A percentile compares a stretch with the other conserved stretches of the same genome.
These are phyloP conservation scores for Anthopleura sola DNA, from an alignment of 64 coral and sea anemone genomes.

Conservation along the genomic window DNA sequence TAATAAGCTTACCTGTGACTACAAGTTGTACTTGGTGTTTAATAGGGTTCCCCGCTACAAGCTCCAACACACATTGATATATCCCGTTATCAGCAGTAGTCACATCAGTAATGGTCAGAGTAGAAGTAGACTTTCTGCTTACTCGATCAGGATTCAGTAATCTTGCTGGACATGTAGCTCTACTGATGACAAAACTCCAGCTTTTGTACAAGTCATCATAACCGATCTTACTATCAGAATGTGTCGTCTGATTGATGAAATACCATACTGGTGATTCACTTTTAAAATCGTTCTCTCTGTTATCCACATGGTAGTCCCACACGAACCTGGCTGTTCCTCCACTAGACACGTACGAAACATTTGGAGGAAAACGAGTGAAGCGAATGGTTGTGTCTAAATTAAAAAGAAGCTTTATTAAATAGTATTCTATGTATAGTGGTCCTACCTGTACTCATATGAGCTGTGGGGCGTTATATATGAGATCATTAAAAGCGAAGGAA, in stretches of 20 bases:
- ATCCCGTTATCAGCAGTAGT: too few species aligned
- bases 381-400: too few species aligned
- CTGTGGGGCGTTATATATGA: too few species aligned
- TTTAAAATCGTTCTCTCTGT: background rate
- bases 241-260: background rate
- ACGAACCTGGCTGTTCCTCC: slow-evolving; percentile 18
- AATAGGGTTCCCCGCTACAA: background rate
- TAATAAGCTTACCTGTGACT: background rate
- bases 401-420: too few species aligned
- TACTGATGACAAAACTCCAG: background rate
- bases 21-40: background rate
- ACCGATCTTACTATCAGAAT: background rate
- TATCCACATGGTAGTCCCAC: background rate
- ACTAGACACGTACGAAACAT: background rate
- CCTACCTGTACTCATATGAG: too few species aligned
- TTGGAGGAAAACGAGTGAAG: slow-evolving; percentile 1
- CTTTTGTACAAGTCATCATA: background rate
- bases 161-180: background rate
- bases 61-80: background rate
- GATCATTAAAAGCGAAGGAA: too few species aligned
- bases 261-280: background rate
- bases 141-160: too few species aligned
- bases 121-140: too few species aligned
- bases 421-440: too few species aligned
- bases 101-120: too few species aligned